Conservation (phyloP, 2,888 invertebrate genomes). For the Tetragnatha montana region DNA sequence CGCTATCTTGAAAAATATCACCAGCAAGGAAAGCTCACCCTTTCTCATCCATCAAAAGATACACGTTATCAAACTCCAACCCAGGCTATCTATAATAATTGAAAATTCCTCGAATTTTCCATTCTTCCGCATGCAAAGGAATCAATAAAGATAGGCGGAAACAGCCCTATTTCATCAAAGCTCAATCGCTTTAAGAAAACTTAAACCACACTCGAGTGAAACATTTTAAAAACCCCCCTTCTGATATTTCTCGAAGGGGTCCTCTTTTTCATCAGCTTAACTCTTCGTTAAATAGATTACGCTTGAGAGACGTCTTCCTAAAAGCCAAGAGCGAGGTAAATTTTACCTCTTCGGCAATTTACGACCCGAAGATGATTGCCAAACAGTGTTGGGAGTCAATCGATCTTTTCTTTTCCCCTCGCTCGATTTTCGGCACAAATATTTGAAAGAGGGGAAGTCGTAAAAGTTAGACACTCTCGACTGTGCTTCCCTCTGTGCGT, state of each 20-base stretch:
- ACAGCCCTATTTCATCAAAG: neutral
- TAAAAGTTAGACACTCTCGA: neutral
- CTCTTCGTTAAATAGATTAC: slow-evolving; percentile 29
- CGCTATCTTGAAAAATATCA: neutral
- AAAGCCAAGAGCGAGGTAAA: neutral
- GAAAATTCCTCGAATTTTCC: neutral
- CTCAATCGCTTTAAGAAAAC: slow-evolving; percentile 20
- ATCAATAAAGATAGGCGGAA: neutral
- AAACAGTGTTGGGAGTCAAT: neutral
- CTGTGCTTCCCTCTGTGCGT: neutral
- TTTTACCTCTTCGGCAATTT: slow-evolving; percentile 6
- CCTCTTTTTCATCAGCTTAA: slow-evolving; percentile 9
- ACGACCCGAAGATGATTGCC: slow-evolving; percentile 18
- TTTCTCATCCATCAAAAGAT: neutral
- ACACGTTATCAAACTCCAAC: neutral
- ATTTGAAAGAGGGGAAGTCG: slow-evolving; percentile 18
- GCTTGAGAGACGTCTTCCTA: neutral
- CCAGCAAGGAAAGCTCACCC: neutral
- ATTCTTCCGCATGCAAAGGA: neutral
- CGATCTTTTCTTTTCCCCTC: neutral
- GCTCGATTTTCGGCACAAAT: slow-evolving; percentile 23
- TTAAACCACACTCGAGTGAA: slow-evolving; percentile 9
- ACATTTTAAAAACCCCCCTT: slow-evolving; percentile 7
- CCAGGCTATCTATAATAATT: neutral
- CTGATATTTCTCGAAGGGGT: neutral